A percentile compares a stretch with the other conserved stretches of the same genome.
phyloP scores from a whole-genome alignment of 2,888 invertebrate species.

The Macrosoma leucophasiata region DNA sequence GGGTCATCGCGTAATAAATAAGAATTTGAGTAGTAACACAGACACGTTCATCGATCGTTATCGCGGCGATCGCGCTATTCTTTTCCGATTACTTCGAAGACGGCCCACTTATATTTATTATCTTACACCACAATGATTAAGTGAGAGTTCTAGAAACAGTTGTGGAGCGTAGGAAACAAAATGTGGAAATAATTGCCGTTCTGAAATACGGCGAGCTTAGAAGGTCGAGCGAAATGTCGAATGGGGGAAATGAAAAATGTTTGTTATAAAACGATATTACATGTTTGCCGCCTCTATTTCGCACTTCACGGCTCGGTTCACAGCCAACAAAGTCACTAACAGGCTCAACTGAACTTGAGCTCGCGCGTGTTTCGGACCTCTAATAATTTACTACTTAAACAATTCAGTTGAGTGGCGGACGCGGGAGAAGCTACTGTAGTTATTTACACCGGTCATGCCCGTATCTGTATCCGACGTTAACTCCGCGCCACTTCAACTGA shows the following conservation, averaged over 20 bases:
- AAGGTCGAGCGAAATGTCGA: too few relatives aligned
- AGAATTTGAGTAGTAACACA: slow-evolving; percentile 61
- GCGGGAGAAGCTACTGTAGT: slow-evolving; percentile 40
- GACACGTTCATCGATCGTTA: slow-evolving; percentile 62
- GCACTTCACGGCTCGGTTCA: slow-evolving; percentile 42
- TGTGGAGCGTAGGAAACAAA: too few relatives aligned
- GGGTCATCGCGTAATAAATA: slow-evolving; percentile 66
- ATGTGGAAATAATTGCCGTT: too few relatives aligned
- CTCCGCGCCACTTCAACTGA: slow-evolving; percentile 31
- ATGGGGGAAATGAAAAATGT: too few relatives aligned
- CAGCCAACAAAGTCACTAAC: slow-evolving; percentile 50
- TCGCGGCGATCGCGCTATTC: slow-evolving; percentile 56
- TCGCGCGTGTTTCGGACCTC: slow-evolving; percentile 52
- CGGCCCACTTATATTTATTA: slow-evolving; percentile 30
- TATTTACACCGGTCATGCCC: slow-evolving; percentile 57
- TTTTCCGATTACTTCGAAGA: slow-evolving; percentile 46
- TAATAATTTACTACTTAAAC: slow-evolving; percentile 62
- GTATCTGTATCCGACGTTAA: slow-evolving; percentile 59
- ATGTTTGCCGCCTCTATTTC: slow-evolving; percentile 34
- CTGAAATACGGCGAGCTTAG: too few relatives aligned
- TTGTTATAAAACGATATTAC: slow-evolving; percentile 14
- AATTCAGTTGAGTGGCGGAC: slow-evolving; percentile 50
- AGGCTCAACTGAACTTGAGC: slow-evolving; percentile 44
- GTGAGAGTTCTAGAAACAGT: too few relatives aligned
- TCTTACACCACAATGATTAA: too few relatives aligned